phyloP scores from a whole-genome alignment of 2,113 vertebrate species.

The Echinops telfairi region DNA sequence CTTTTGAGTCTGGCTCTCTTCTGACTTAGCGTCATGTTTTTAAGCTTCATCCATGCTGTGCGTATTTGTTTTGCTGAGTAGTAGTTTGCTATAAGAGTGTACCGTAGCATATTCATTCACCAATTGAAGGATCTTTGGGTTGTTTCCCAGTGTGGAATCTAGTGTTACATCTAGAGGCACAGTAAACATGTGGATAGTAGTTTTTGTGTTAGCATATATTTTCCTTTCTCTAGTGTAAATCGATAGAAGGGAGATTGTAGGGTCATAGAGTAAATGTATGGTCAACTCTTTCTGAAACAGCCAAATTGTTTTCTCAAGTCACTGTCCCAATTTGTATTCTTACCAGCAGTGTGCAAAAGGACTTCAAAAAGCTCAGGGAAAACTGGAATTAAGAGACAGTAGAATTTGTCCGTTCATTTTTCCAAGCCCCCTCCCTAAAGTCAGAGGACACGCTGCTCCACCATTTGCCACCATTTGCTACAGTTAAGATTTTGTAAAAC shows the following conservation, averaged over 20 bases:
- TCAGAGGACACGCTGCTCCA: neutral
- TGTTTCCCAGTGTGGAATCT: neutral
- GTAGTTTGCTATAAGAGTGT: too few relatives aligned
- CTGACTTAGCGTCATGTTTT: too few relatives aligned
- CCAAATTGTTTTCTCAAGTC: neutral
- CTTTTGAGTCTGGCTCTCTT: too few relatives aligned
- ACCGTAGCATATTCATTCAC: too few relatives aligned
- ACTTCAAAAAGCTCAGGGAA: too few relatives aligned
- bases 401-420: too few relatives aligned
- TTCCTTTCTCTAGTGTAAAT: neutral
- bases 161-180: neutral
- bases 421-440: too few relatives aligned
- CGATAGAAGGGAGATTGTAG: neutral
- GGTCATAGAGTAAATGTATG: neutral
- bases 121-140: neutral
- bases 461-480: neutral
- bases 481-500: neutral
- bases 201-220: conserved; percentile 5
- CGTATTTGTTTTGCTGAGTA: too few relatives aligned
- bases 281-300: conserved; percentile 4
- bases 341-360: neutral
- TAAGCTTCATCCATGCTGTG: too few relatives aligned
- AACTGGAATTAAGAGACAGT: too few relatives aligned
- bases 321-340: neutral
- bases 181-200: neutral